Evolutionary conservation across 2,888 invertebrate species (phyloP).

Genomic region (Panorpa germanica): DNA sequence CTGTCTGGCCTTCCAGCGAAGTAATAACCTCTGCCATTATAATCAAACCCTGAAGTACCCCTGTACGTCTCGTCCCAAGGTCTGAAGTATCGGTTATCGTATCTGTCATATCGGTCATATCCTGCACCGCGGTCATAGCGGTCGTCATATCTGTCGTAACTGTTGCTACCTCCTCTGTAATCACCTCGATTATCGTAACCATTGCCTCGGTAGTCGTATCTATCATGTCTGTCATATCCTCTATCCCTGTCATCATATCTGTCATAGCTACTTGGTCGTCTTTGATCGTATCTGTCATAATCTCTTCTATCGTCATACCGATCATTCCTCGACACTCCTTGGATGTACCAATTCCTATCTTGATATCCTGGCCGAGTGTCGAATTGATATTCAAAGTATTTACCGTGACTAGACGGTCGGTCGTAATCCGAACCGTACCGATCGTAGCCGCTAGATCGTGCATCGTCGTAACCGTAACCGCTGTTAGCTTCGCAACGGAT

Average conservation of each 20-base stretch:
- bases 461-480: too few relatives aligned
- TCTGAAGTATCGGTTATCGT: constrained; percentile 22
- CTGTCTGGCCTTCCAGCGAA: constrained; percentile 34
- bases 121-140: constrained; percentile 10
- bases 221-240: neutral
- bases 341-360: constrained; percentile 15
- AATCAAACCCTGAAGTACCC: constrained; percentile 43
- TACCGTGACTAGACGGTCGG: too few relatives aligned
- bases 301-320: constrained; percentile 11
- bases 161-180: constrained; percentile 1
- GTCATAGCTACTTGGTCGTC: constrained; percentile 12
- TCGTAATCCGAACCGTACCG: too few relatives aligned
- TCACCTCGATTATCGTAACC: constrained; percentile 18
- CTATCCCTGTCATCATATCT: constrained; percentile 18
- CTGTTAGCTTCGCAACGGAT: too few relatives aligned
- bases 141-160: constrained; percentile 20
- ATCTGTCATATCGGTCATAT: too few relatives aligned
- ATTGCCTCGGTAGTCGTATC: constrained; percentile 15
- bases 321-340: too few relatives aligned
- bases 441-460: too few relatives aligned
- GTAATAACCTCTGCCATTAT: constrained; percentile 39
- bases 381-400: too few relatives aligned
- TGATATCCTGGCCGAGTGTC: too few relatives aligned
- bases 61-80: constrained; percentile 25
- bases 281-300: constrained; percentile 11